Base-by-base conservation (phyloP, 2,113 vertebrate genomes). In the Chamaea fasciata region DNA sequence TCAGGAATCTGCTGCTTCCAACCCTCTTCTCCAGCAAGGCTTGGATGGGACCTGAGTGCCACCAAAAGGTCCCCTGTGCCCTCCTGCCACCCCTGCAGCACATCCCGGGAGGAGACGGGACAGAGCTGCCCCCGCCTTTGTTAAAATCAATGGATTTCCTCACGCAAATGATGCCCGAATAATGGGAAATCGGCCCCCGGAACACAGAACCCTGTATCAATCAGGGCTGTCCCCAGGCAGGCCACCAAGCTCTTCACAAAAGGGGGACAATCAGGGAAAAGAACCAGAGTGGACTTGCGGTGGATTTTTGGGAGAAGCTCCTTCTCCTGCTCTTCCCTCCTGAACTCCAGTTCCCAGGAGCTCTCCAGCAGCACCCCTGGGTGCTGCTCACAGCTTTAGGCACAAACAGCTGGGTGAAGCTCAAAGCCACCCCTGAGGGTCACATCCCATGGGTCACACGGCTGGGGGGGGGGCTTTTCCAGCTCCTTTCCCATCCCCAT, bases 391-490 rank as follows among this genome's bases (percentile, higher is more conserved):
- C 5, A 15, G 30, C 0, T 39, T 52, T 2, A 3, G 67, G 62
- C 26, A 20, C 47, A 10, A 18, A 8, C 10, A 79, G 19, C 33
- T 26, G 56, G 20, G 1, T 8, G 13, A 63, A 60, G 35, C 39
- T 50, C 13, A 8, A 26, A 26, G 27, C 11, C 35, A 15, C 10
- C 41, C 23, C 1, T 1, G 30, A 67, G 35, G 35, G 17, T 50
- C 39, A 20, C 60, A 26, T 0, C 26, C 64, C 46, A 1, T 0
- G 2, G n/a, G 2, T 50, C 2, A 3, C 24, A 8, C 0, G 3
- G 26, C 23, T 13, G 2, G 4, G 13, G 11, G 47, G 11, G 11
- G 33, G 13, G 24, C 3, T 64, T 42, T 46, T 37, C 80, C 75
- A 37, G 78, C 22, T 21, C 7, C 55, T 1, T 28, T 50, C 13